Base-by-base conservation (phyloP, 2,888 invertebrate genomes). In the Esperia sulphurella region DNA sequence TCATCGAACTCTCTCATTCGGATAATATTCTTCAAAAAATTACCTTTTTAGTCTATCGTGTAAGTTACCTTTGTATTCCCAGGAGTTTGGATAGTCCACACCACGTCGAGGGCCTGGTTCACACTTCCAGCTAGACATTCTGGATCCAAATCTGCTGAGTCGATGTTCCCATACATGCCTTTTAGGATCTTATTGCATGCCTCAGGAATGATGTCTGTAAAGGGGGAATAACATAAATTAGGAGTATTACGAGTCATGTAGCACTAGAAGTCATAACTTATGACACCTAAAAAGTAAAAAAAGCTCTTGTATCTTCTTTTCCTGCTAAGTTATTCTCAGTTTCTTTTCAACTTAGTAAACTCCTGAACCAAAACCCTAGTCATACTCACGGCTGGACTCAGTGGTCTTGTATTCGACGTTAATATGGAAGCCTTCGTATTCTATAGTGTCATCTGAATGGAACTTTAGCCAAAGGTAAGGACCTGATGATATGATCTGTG, bases 401-500 rank as follows among this genome's bases (percentile, higher is more conserved):
- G 55, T 60, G 0, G 57, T 50, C 29, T 65, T 58, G 21, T 75
- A 80, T 10, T 75, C 70, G 0, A 85, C 54, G 9, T 70, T 68
- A 37, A 89, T 88, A n/a, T 75, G 73, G 53, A 89, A 89, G 0
- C 89, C 89, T 5, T 84, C 83, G 37, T 89, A 89, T 28, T 89
- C 88, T 14, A 89, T 88, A 2, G 84, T 88, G 14, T 85, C 85
- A 30, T 83, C 83, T 0, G 83, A 80, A 8, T 68, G 62, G 54
- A 79, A 79, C 47, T 79, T 79, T 38, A 79, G 46, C 88, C 88
- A 89, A 0, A 77, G 74, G 50, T 73, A 63, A 0, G 83, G 86
- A 0, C 88, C 86, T 0, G 80, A 73, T 0, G 86, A 80, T 1
- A 65, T 77, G 41, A 86, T 67, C 38, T 76, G 71, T 0, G 71